Evolutionary conservation across 1,140 invertebrate genomes (phyloP).

Genomic region (Melitaea cinxia): DNA sequence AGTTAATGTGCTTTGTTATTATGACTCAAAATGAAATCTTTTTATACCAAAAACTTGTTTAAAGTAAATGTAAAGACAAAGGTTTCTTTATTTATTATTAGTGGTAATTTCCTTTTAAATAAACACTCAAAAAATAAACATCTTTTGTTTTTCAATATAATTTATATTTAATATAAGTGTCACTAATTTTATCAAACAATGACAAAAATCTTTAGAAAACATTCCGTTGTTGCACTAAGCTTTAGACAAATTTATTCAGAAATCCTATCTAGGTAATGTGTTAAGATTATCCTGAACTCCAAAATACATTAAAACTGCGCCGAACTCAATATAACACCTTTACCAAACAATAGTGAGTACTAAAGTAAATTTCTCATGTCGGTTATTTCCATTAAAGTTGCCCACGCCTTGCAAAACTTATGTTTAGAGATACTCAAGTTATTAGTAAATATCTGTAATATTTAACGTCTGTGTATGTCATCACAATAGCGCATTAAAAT

Average conservation of each 20-base stretch:
- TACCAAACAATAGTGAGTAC: slow-evolving; percentile 35
- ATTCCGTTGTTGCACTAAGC: background rate
- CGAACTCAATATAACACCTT: slow-evolving; percentile 37
- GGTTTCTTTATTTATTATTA: no score
- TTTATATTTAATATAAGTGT: no score
- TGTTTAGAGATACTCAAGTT: slow-evolving; percentile 27
- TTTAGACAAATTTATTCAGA: background rate
- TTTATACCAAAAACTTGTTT: no score
- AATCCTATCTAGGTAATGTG: background rate
- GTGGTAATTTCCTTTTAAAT: no score
- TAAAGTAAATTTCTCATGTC: slow-evolving; percentile 37
- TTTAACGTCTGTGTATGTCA: background rate
- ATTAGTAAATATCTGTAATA: slow-evolving; percentile 27
- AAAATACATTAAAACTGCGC: slow-evolving; percentile 31
- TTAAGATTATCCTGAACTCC: slow-evolving; percentile 19
- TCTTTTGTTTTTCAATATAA: no score
- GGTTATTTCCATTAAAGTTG: slow-evolving; percentile 33
- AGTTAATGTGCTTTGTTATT: no score
- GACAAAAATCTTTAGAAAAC: background rate
- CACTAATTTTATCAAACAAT: no score
- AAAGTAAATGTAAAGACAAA: no score
- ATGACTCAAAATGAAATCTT: no score
- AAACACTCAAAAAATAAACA: no score
- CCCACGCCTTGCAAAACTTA: slow-evolving; percentile 38
- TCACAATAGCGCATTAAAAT: slow-evolving; percentile 6